Conservation (phyloP, 2,113 vertebrate species). For the Pelecanoides urinatrix region DNA sequence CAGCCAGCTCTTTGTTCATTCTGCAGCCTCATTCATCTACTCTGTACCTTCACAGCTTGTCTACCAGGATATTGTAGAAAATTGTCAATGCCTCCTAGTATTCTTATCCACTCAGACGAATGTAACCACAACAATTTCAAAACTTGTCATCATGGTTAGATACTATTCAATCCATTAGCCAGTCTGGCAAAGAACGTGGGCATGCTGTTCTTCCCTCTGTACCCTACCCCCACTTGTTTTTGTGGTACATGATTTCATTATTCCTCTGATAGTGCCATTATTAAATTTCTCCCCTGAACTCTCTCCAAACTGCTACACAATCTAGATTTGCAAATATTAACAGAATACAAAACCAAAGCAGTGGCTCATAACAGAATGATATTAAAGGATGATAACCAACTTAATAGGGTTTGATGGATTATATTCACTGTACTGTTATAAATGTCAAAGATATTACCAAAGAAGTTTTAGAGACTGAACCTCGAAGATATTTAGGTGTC, state of each 20-base stretch:
- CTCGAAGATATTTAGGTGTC: background rate
- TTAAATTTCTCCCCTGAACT: background rate
- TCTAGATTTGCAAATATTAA: background rate
- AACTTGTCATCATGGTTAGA: background rate
- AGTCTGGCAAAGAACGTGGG: background rate
- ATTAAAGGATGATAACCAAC: background rate
- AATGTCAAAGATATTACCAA: background rate
- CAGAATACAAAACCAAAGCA: background rate
- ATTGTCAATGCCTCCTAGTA: rapidly evolving
- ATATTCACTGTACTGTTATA: background rate
- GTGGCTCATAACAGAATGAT: background rate
- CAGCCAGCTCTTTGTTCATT: background rate
- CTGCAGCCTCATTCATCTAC: background rate
- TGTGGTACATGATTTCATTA: background rate
- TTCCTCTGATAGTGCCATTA: background rate
- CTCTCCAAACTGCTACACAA: background rate
- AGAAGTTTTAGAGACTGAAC: background rate
- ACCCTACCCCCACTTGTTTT: background rate
- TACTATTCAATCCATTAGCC: background rate
- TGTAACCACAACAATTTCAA: background rate
- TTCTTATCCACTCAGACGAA: background rate
- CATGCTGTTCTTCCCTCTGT: background rate
- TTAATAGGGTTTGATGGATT: background rate
- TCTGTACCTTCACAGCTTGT: background rate
- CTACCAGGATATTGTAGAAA: background rate